Evolutionary conservation across 2,888 invertebrate species (phyloP), one percentile per base, ranked within the genome.

Genomic region (Drosophila koepferae): DNA sequence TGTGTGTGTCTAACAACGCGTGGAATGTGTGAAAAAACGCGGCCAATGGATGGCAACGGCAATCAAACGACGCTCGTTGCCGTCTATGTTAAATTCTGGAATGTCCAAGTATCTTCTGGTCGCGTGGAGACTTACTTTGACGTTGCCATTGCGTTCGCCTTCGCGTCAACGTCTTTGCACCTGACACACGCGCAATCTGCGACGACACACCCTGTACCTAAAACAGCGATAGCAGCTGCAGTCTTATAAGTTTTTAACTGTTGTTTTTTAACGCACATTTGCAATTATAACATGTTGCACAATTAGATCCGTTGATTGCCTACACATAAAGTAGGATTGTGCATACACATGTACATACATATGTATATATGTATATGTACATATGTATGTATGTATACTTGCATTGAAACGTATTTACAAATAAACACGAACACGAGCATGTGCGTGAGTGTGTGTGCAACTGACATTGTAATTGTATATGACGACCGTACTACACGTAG

Each of bases 21-120:
- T 75, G 87, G 87, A 86, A 86, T 87, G 87, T 87, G 83, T 83
- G 78, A 86, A 86, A 80, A 89, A 86, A 89, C 85, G 89, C 89
- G 89, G 89, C 88, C 89, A 89, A 87, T 82, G 89, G 89, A 86
- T 86, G 84, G 80, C 81, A 79, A 77, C 76, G 78, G 69, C 78
- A 76, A 78, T 79, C 72, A 79, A 80, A 80, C 70, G 79, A 69
- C 65, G 77, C 71, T 77, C 53, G 60, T 44, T 48, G 73, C 43
- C 51, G 60, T 51, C 53, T 60, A 78, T 80, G 83, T 80, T 78
- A 74, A 85, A 87, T 86, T 87, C 83, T 87, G 86, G 86, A 87
- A 86, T 86, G 87, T 73, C 71, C 77, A 82, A 84, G 74, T 82
- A 70, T 74, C 71, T 80, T 72, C 66, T 72, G 65, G 65, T 66